phyloP scores from a whole-genome alignment of 2,888 invertebrate genomes.

The Agrochola circellaris region DNA sequence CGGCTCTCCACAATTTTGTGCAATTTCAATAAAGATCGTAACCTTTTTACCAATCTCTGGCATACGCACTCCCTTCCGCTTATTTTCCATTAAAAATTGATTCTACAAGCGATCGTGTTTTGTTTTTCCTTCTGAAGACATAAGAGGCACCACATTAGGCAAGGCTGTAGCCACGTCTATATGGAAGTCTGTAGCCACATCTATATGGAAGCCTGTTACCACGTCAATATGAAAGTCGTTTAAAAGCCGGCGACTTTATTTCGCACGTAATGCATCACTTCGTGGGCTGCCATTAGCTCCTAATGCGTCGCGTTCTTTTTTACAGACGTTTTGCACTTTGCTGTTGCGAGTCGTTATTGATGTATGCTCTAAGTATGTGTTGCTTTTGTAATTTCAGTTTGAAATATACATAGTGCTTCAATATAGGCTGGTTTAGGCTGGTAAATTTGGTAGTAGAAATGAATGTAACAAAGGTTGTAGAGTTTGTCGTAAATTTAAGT shows the following conservation, averaged over 20 bases:
- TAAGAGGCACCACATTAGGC: background rate
- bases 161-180: background rate
- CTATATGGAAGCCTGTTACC: slow-evolving; percentile 6
- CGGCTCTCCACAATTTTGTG: background rate
- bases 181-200: slow-evolving; percentile 12
- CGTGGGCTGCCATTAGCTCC: slow-evolving; percentile 48
- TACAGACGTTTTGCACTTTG: slow-evolving; percentile 27
- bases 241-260: slow-evolving; percentile 45
- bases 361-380: background rate
- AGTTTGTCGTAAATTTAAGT: background rate
- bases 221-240: slow-evolving; percentile 25
- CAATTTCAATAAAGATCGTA: background rate
- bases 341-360: slow-evolving; percentile 15
- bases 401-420: background rate
- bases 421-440: background rate
- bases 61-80: too few relatives aligned
- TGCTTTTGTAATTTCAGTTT: background rate
- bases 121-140: background rate
- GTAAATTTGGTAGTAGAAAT: background rate
- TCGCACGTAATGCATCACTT: slow-evolving; percentile 51
- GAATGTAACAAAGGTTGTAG: background rate
- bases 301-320: slow-evolving; percentile 51
- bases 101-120: background rate
- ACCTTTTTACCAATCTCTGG: background rate
- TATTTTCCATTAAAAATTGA: slow-evolving; percentile 3